These are phyloP conservation scores for Spheniscus mendiculus DNA, from an alignment of 2,113 vertebrate species.

Conservation along the genomic window DNA sequence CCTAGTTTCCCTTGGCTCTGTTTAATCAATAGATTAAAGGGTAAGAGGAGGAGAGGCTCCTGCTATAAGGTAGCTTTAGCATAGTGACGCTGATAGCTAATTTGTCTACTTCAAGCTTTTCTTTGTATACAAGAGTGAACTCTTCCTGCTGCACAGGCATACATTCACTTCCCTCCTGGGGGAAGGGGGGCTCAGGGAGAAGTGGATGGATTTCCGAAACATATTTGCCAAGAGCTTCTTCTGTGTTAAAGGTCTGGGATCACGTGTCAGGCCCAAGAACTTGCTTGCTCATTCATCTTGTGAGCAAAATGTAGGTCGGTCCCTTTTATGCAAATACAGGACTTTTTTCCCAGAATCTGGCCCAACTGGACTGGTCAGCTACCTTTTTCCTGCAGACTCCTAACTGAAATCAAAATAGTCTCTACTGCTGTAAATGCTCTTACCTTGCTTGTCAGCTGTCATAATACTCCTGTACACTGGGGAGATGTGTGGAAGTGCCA, in stretches of 20 bases:
- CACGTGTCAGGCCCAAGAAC: background rate
- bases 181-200: background rate
- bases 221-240: background rate
- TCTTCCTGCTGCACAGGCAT: background rate
- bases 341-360: background rate
- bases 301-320: background rate
- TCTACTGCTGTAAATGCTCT: background rate
- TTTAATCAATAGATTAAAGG: background rate
- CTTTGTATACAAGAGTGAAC: background rate
- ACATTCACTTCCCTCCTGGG: background rate
- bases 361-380: background rate
- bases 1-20: background rate
- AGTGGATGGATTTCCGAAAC: background rate
- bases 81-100: background rate
- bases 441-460: background rate
- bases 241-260: background rate
- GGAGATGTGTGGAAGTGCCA: background rate
- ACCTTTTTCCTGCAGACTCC: background rate
- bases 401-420: background rate
- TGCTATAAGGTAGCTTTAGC: background rate
- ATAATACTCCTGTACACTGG: background rate
- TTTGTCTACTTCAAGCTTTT: background rate
- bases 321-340: background rate
- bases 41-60: background rate
- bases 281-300: background rate